Evolutionary conservation across 2,113 vertebrate species (phyloP).

Genomic region (Protobothrops flavoviridis): DNA sequence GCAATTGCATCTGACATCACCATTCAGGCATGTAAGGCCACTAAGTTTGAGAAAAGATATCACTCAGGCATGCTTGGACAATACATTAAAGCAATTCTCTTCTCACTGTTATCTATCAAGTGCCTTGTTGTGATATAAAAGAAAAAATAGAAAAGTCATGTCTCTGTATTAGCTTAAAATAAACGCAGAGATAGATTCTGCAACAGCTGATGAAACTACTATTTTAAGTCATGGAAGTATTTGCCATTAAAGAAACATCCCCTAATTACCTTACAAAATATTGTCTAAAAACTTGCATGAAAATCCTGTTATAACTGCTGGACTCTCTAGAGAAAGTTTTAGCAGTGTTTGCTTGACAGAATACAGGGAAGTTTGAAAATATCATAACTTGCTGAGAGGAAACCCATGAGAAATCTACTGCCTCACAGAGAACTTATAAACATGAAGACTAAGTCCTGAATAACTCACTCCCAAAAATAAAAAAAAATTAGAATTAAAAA

Average conservation of each 20-base stretch:
- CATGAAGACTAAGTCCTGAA: slow-evolving; percentile 24
- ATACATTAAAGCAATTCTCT: background rate
- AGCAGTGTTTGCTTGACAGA: slow-evolving; percentile 28
- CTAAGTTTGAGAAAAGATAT: background rate
- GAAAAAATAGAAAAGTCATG: background rate
- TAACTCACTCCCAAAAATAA: background rate
- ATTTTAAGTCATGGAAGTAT: slow-evolving; percentile 24
- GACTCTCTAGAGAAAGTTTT: slow-evolving; percentile 21
- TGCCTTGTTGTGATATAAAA: background rate
- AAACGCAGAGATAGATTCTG: background rate
- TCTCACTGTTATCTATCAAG: background rate
- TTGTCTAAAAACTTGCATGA: slow-evolving; percentile 20
- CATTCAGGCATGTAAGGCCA: background rate
- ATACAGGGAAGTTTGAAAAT: slow-evolving; percentile 39
- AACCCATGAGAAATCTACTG: slow-evolving; percentile 24
- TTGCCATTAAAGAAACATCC: slow-evolving; percentile 21
- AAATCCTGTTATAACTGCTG: slow-evolving; percentile 16
- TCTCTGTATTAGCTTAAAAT: background rate
- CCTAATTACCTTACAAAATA: slow-evolving; percentile 44
- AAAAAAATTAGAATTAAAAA: slow-evolving; percentile 10
- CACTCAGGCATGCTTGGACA: background rate
- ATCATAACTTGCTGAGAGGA: slow-evolving; percentile 17
- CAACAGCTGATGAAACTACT: background rate
- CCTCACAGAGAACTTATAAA: slow-evolving; percentile 28
- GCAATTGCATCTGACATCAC: slow-evolving; percentile 6